phyloP scores from a whole-genome alignment of 2,113 vertebrate genomes.

The Grus americana region DNA sequence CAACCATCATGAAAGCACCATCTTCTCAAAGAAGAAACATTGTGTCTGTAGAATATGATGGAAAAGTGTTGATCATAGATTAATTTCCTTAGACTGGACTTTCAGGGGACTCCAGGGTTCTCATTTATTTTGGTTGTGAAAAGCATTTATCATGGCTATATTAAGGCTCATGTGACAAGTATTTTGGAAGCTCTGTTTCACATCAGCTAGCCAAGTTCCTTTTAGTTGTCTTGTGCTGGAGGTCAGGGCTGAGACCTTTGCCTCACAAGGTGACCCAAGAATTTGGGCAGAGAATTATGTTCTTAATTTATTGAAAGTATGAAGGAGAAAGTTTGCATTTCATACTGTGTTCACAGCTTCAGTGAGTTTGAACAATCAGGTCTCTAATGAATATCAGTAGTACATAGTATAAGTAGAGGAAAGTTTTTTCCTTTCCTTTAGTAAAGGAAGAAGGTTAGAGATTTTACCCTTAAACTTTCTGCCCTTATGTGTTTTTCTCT shows the following conservation, averaged over 20 bases:
- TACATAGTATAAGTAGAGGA: not conserved
- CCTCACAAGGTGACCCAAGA: not conserved
- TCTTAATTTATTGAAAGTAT: not conserved
- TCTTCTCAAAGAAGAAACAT: not conserved
- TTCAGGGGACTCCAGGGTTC: not conserved
- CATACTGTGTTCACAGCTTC: not conserved
- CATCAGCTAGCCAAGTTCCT: not conserved
- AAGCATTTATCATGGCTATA: not conserved
- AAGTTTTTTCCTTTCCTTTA: not conserved
- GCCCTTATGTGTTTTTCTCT: not conserved
- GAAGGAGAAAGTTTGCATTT: conserved; percentile 1
- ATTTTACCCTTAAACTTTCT: not conserved
- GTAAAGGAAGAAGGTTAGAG: not conserved
- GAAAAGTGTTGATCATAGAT: not conserved
- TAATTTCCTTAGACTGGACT: not conserved
- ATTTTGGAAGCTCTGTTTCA: conserved; percentile 20
- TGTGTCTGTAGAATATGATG: not conserved
- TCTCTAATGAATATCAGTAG: not conserved
- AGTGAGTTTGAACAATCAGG: not conserved
- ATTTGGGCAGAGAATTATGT: not conserved
- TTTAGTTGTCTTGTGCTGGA: not conserved
- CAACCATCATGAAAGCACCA: not conserved
- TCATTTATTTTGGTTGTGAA: not conserved
- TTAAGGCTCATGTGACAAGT: not conserved
- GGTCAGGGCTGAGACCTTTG: not conserved